Base-by-base conservation (phyloP, 2,888 invertebrate species). In the Eilema caniola region DNA sequence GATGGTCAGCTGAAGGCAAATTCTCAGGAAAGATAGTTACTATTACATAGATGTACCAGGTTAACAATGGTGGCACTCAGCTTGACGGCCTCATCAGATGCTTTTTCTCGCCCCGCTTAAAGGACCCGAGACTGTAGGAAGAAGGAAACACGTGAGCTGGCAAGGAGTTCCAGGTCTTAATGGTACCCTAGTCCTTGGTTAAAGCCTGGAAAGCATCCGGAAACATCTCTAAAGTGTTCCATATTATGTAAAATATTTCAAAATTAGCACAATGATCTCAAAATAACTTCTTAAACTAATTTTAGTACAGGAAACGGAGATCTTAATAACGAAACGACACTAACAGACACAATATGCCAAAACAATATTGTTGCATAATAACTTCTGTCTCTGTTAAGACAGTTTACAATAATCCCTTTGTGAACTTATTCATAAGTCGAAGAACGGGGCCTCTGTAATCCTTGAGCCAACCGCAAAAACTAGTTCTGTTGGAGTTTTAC, bases 391-490 rank as follows among this genome's bases (percentile, higher is more conserved):
- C 53, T n/a, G n/a, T 53, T 53, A 7, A 53, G 53, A 53, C 53
- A 53, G 53, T 53, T 53, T 41, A 62, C 20, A 56, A 41, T 62
- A 37, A 62, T 62, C 16, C 65, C 24, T 66, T 57, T 57, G 57
- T 66, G 2, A 24, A 33, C 7, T 57, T 66, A 62, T 20, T 64
- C 53, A 47, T 28, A 11, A 47, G 16, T 24, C 24, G 11, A 31
- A 57, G 65, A 20, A 57, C 47, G 53, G 57, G 57, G 57, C 33
- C 33, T 66, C 56, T 37, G 57, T 57, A 56, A 66, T 24, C 65
- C 20, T 57, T 24, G 57, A 66, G 33, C 65, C 16, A 66, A 66
- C 31, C 65, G n/a, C 20, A 24, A 57, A 57, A 65, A 65, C 47
- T 53, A 53, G 53, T 23, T 37, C n/a, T 23, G 23, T 65, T 56